Conservation (phyloP, 2,888 invertebrate genomes). For the Erynnis tages region DNA sequence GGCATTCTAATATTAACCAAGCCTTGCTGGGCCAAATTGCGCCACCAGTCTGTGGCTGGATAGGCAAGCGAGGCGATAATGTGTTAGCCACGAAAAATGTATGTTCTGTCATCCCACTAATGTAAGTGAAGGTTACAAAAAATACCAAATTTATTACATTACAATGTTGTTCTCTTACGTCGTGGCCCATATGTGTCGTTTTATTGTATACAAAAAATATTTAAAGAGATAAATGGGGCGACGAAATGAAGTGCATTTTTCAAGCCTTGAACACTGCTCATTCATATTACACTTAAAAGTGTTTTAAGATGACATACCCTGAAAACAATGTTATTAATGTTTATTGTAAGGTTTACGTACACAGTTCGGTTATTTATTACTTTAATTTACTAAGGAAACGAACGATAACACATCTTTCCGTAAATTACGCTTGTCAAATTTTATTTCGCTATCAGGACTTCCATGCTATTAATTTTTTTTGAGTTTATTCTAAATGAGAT, state of each 20-base stretch:
- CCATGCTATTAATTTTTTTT: slow-evolving; percentile 71
- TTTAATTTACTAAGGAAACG: not conserved
- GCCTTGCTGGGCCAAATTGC: slow-evolving; percentile 77
- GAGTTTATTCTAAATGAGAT: slow-evolving; percentile 55
- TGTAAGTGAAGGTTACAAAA: slow-evolving; percentile 10
- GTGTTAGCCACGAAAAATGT: slow-evolving; percentile 42
- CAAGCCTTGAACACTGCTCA: slow-evolving; percentile 1
- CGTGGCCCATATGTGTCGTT: not conserved
- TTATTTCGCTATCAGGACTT: slow-evolving; percentile 55
- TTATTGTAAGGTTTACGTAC: slow-evolving; percentile 19
- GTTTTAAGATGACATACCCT: slow-evolving; percentile 3
- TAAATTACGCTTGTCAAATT: slow-evolving; percentile 6
- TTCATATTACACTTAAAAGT: slow-evolving; percentile 13
- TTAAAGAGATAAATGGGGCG: slow-evolving; percentile 16
- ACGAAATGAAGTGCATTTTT: slow-evolving; percentile 5
- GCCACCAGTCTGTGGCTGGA: slow-evolving; percentile 56
- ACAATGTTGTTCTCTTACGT: not conserved
- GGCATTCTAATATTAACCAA: slow-evolving; percentile 82
- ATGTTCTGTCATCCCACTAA: slow-evolving; percentile 26
- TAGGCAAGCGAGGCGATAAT: slow-evolving; percentile 45
- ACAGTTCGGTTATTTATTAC: slow-evolving; percentile 7
- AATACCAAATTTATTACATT: slow-evolving; percentile 2
- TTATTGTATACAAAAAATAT: slow-evolving; percentile 7
- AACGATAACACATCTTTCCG: not conserved
- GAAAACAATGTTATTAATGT: slow-evolving; percentile 11